These are phyloP conservation scores for Tethya wilhelma DNA, from an alignment of 37 sponge, comb jelly and placozoan species.

Conservation along the genomic window DNA sequence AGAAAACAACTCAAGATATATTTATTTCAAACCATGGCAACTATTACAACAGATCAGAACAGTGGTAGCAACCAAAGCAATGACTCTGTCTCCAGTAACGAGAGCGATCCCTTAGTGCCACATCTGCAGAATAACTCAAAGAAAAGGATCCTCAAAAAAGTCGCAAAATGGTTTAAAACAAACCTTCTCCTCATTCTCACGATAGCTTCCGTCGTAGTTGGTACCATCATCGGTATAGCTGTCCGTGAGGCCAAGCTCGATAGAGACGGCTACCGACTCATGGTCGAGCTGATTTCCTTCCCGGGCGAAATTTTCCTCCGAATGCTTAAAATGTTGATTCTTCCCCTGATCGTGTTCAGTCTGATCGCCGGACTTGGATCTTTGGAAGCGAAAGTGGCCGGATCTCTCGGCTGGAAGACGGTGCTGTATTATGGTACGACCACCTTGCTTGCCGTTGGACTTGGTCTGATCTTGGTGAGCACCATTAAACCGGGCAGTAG, in stretches of 20 bases:
- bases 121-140: no score
- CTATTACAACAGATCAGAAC: no score
- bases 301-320: constrained; percentile 96
- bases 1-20: no score
- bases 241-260: constrained; percentile 42
- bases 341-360: constrained; percentile 93
- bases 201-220: constrained; percentile 68
- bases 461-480: constrained; percentile 86
- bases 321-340: constrained; percentile 90
- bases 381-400: constrained; percentile 78
- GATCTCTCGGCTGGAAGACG: constrained; percentile 79
- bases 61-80: no score
- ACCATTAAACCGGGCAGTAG: constrained; percentile 87
- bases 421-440: constrained; percentile 89
- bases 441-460: constrained; percentile 77
- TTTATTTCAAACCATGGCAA: no score
- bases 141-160: no score
- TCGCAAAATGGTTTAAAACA: constrained; percentile 6
- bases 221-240: constrained; percentile 71
- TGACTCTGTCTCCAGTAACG: no score
- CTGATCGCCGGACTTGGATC: constrained; percentile 89
- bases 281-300: constrained; percentile 68
- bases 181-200: constrained; percentile 88
- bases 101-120: no score
- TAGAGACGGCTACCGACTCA: constrained; percentile 3